These are phyloP conservation scores for Cynopterus brachyotis DNA, from an alignment of 2,113 vertebrate genomes.

Conservation along the genomic window DNA sequence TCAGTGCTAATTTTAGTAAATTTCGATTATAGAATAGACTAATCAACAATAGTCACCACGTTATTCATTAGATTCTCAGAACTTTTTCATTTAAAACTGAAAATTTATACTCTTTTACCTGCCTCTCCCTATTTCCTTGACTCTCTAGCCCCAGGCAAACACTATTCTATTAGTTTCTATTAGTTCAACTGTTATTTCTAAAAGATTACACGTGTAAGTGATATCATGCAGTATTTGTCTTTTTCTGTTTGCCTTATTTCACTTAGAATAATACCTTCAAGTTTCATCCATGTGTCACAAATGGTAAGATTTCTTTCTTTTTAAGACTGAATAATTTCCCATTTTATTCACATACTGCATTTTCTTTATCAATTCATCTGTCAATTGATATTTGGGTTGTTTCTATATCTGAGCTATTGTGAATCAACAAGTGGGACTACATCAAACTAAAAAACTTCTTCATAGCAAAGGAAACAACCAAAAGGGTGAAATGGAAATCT, in stretches of 20 bases:
- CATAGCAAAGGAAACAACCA: background rate
- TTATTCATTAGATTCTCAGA: background rate
- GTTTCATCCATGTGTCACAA: background rate
- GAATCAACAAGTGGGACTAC: background rate
- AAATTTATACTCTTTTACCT: background rate
- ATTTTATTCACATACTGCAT: too few species aligned
- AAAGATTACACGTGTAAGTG: background rate
- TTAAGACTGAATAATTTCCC: background rate
- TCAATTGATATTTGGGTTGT: background rate
- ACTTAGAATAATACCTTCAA: background rate
- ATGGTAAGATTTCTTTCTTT: background rate
- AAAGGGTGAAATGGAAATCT: background rate
- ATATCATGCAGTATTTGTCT: background rate
- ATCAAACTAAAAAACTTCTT: background rate
- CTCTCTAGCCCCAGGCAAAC: background rate
- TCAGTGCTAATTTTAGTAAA: background rate
- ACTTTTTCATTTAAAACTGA: too few species aligned
- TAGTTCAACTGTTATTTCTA: background rate
- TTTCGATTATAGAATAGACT: background rate
- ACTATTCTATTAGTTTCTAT: background rate
- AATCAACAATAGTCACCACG: background rate
- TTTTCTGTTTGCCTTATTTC: background rate
- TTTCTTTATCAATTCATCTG: background rate
- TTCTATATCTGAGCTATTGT: background rate
- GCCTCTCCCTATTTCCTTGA: background rate